These are phyloP conservation scores for Cheilinus undulatus DNA, from an alignment of 2,113 vertebrate genomes.

Conservation along the genomic window DNA sequence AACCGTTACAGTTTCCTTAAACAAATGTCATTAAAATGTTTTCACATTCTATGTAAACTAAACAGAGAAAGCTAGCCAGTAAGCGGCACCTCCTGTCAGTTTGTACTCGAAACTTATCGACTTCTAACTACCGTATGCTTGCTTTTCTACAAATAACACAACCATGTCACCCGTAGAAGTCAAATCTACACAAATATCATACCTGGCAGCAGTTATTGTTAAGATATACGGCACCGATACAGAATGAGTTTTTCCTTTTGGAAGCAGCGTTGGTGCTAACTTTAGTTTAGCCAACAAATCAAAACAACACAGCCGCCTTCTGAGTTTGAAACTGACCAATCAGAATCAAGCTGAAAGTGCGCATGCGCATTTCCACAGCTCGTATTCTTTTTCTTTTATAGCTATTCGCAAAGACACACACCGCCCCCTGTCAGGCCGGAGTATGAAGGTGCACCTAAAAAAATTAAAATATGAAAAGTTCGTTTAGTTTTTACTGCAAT, in stretches of 20 bases:
- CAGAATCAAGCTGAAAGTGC: background rate
- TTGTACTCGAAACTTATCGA: background rate
- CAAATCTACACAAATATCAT: background rate
- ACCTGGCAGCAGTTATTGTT: conserved; percentile 5
- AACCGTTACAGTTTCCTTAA: too few species aligned
- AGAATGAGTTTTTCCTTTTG: rapidly evolving
- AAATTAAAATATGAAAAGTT: too few species aligned
- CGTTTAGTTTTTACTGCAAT: too few species aligned
- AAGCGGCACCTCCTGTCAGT: conserved; percentile 35
- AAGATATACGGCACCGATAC: rapidly evolving
- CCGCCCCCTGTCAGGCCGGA: rapidly evolving
- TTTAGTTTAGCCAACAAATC: background rate
- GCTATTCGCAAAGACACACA: background rate
- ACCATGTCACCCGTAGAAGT: rapidly evolving
- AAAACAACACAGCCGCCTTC: conserved; percentile 50
- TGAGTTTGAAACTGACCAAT: conserved; percentile 69
- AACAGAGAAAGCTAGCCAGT: too few species aligned
- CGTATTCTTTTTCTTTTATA: background rate
- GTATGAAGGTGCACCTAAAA: too few species aligned
- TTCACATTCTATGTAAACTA: too few species aligned
- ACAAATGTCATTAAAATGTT: too few species aligned
- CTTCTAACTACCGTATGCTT: background rate
- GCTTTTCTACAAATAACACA: rapidly evolving
- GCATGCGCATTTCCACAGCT: conserved; percentile 26
- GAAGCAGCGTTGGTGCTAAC: background rate